Evolutionary conservation across 64 coral and sea anemone species (phyloP).

Genomic region (Pocillopora damicornis): DNA sequence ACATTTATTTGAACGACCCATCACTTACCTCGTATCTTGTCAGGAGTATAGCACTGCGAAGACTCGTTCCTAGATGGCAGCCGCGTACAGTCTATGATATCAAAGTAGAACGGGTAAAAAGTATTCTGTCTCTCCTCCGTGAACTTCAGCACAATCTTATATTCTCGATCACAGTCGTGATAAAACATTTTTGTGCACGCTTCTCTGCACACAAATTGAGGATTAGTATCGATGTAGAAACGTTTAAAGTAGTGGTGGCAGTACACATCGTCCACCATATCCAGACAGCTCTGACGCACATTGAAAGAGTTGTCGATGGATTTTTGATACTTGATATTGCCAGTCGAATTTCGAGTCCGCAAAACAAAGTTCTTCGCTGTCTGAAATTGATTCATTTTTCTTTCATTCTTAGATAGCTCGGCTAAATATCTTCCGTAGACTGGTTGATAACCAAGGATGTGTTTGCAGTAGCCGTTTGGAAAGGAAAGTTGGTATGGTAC

Average conservation of each 20-base stretch:
- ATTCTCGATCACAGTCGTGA: not conserved
- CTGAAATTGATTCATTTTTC: not conserved
- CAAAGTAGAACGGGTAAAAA: not conserved
- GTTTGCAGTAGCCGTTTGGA: conserved; percentile 6
- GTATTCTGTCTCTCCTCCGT: not conserved
- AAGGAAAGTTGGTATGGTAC: not conserved
- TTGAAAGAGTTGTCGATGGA: not conserved
- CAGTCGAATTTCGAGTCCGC: not conserved
- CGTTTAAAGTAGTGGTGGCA: conserved; percentile 23
- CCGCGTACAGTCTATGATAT: conserved; percentile 9
- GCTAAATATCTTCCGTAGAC: not conserved
- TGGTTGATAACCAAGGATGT: conserved; percentile 7
- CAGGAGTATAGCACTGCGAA: conserved; percentile 12
- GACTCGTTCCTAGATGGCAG: conserved; percentile 27
- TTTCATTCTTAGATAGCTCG: not conserved
- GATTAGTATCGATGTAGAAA: not conserved
- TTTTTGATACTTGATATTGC: not conserved
- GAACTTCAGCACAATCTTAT: not conserved
- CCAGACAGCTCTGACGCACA: conserved; percentile 1
- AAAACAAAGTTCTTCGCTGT: not conserved
- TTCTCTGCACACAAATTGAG: conserved; percentile 8
- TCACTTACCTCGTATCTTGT: conserved; percentile 11
- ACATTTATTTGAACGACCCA: not conserved
- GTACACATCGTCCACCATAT: conserved; percentile 5
- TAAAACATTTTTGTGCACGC: not conserved